Evolutionary conservation across 2,888 invertebrate genomes (phyloP), one percentile per base, ranked within the genome.

Genomic region (Drosophila multiciliata): DNA sequence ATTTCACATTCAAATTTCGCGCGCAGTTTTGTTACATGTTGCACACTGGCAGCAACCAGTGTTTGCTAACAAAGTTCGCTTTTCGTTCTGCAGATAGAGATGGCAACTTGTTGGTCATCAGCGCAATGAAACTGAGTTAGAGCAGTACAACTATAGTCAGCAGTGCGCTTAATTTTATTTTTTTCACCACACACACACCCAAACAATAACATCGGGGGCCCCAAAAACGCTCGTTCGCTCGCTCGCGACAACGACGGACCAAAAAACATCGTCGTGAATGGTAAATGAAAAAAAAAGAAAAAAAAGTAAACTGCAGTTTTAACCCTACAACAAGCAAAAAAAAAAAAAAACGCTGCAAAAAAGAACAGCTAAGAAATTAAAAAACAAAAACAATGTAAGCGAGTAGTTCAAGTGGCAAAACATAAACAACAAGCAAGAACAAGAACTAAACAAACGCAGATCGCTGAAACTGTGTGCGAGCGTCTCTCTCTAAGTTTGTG

Each of bases 221-320:
- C 86, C 80, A 86, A 83, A 81, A 84, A 80, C 77, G 80, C 58
- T 80, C 82, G 79, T 82, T 78, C 42, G 83, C 66, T 80, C 79
- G 82, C 80, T 66, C 70, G 67, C 67, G 59, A 82, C 82, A 59
- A 79, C 77, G 83, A 72, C 80, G 77, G 78, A 83, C 74, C 69
- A 80, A 71, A 78, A 69, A 72, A 78, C 89, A 88, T 89, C 89
- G 84, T 88, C 89, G 84, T 86, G 84, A 86, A 83, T 86, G 82
- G 79, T 79, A 82, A 83, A 78, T 75, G 80, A 65, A 75, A 83
- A 83, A 74, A 80, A 78, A 75, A 61, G 32, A 38, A 35, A 62
- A 75, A 74, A 86, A 73, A 67, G 77, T 81, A 74, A 77, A 82
- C 78, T 79, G 79, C 84, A 75, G 68, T 80, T 82, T 80, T 78